phyloP scores from a whole-genome alignment of 2,113 vertebrate species.

The Camelus dromedarius region DNA sequence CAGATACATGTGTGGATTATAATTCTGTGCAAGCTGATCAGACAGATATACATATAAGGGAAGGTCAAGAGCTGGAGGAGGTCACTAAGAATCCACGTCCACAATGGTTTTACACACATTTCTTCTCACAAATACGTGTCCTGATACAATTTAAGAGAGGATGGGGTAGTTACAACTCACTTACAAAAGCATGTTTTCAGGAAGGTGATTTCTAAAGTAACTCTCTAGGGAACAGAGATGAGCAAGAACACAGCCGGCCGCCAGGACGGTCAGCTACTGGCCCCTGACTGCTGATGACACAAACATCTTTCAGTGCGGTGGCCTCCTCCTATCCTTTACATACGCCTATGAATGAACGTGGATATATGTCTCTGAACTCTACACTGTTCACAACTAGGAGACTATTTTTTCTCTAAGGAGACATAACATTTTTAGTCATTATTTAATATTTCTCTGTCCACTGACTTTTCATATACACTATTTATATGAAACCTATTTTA shows the following conservation, averaged over 20 bases:
- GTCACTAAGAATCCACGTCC: background rate
- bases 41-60: background rate
- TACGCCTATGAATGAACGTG: background rate
- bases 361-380: background rate
- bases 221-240: background rate
- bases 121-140: background rate
- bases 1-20: background rate
- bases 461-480: background rate
- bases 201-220: background rate
- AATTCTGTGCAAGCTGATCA: background rate
- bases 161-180: background rate
- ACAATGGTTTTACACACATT: background rate
- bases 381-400: too few species aligned
- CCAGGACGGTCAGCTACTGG: background rate
- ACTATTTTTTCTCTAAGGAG: background rate
- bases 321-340: constrained; percentile 41
- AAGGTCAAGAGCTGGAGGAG: background rate
- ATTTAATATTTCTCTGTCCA: background rate
- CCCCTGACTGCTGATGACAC: constrained; percentile 60
- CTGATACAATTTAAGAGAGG: background rate
- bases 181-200: background rate
- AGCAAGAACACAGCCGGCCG: constrained; percentile 51
- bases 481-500: constrained; percentile 11
- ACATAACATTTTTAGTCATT: background rate
- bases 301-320: background rate